Percentiles rank a stretch among this genome's conserved stretches.
These are phyloP conservation scores for Emberiza fucata DNA, from an alignment of 2,113 vertebrate genomes.

Conservation along the genomic window DNA sequence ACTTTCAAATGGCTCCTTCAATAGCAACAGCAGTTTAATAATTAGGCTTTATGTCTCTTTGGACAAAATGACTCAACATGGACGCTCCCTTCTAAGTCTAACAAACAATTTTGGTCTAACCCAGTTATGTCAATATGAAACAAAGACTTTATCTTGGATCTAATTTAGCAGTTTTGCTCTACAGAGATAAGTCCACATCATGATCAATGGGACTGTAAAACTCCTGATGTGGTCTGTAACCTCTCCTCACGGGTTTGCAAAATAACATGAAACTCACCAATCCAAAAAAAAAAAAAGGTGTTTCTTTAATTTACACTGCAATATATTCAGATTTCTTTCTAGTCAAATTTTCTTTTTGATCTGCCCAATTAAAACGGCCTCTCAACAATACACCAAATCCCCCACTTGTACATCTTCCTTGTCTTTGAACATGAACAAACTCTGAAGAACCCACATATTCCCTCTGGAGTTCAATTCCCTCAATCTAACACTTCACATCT, in stretches of 20 bases:
- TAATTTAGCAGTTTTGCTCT: constrained; percentile 65
- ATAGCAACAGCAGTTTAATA: constrained; percentile 61
- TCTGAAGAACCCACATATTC: neutral
- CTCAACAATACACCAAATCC: neutral
- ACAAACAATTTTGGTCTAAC: constrained; percentile 72
- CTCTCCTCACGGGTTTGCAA: neutral
- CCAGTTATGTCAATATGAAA: constrained; percentile 72
- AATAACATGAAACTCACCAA: constrained; percentile 30
- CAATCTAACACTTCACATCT: neutral
- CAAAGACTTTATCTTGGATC: constrained; percentile 71
- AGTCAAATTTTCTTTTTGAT: neutral
- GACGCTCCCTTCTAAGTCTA: constrained; percentile 47
- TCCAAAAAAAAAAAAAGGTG: neutral
- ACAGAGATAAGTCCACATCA: constrained; percentile 58
- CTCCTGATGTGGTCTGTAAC: constrained; percentile 54
- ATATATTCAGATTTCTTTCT: neutral
- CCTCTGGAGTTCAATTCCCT: neutral
- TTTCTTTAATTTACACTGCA: no score
- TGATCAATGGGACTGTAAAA: constrained; percentile 59
- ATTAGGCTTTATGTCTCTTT: constrained; percentile 54
- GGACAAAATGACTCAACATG: constrained; percentile 61
- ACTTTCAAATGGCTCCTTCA: constrained; percentile 34
- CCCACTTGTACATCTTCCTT: neutral
- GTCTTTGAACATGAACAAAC: neutral
- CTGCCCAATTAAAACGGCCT: neutral